Evolutionary conservation across 1,140 invertebrate genomes (phyloP), one percentile per base, ranked within the genome.

Genomic region (Caerostris extrusa): DNA sequence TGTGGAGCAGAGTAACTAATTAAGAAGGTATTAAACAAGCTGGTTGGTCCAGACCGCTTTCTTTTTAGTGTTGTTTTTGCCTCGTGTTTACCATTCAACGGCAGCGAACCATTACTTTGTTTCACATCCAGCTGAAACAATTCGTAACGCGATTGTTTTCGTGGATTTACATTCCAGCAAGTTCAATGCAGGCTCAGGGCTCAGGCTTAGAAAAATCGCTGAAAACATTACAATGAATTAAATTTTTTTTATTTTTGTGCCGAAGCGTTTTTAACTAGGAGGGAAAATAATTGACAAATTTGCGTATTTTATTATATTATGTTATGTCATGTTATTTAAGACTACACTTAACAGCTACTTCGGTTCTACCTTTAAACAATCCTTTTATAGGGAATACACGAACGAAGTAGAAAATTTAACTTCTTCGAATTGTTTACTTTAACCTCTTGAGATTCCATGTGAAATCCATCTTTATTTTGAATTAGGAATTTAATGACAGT

Each of bases 1-100:
- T 7, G 56, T 69, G 86, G 86, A 61, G n/a, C 55, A 50, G 88
- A 94, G 93, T 90, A 94, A 85, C 93, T 94, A 94, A 93, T 93
- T 93, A 94, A 94, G 93, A 77, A 94, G 93, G 81, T 90, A 90
- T 85, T 94, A 94, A 90, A 90, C 87, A 94, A 90, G 93, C 86
- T 19, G 53, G 87, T 56, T 93, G 85, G 57, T 60, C n/a, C 55
- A 60, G 12, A 56, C 83, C 77, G 83, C 8, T 50, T 53, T 14
- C 34, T 67, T 92, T 77, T 92, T 92, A 57, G 67, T 53, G 61
- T 34, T 55, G 64, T 50, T 61, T 93, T 93, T 85, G n/a, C 55
- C 61, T 88, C 55, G 53, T 88, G 56, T 88, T 88, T 88, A 64
- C 83, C 34, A 67, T 57, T 61, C 60, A 88, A 7, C 56, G 60